phyloP scores from a whole-genome alignment of 1,140 invertebrate species.

The Charaxes varanes region DNA sequence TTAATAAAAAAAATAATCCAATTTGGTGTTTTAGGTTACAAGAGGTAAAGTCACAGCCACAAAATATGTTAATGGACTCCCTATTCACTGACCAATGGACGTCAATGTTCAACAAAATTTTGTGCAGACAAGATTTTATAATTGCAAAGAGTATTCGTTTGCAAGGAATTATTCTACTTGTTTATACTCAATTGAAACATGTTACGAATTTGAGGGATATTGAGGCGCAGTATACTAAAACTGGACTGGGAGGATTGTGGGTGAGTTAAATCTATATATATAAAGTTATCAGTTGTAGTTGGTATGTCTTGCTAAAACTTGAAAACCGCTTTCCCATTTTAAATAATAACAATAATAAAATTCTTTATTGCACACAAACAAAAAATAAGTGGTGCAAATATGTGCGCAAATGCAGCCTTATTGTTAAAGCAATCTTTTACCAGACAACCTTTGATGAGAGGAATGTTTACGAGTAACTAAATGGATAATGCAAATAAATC shows the following conservation, averaged over 20 bases:
- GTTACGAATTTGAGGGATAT: constrained; percentile 86
- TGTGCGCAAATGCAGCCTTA: too few relatives aligned
- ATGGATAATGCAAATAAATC: too few relatives aligned
- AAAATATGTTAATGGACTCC: constrained; percentile 86
- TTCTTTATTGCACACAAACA: too few relatives aligned
- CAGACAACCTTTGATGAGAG: too few relatives aligned
- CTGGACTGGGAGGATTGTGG: constrained; percentile 93
- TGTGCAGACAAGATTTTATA: constrained; percentile 83
- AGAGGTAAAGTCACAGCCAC: constrained; percentile 91
- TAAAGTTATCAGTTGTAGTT: too few relatives aligned
- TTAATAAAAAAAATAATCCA: not conserved
- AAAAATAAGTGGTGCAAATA: too few relatives aligned
- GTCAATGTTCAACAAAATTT: constrained; percentile 80
- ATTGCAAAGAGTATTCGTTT: constrained; percentile 85
- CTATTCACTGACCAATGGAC: constrained; percentile 92
- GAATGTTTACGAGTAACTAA: too few relatives aligned
- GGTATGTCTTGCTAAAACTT: too few relatives aligned
- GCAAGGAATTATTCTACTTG: constrained; percentile 85
- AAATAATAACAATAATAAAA: too few relatives aligned
- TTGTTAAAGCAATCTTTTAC: too few relatives aligned
- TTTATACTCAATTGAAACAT: constrained; percentile 86
- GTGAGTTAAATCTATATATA: too few relatives aligned
- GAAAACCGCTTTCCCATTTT: too few relatives aligned
- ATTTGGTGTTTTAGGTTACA: constrained; percentile 79
- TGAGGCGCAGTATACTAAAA: constrained; percentile 89